Base-by-base conservation (phyloP, 2,888 invertebrate species). In the Hemicrepidius hirtus region DNA sequence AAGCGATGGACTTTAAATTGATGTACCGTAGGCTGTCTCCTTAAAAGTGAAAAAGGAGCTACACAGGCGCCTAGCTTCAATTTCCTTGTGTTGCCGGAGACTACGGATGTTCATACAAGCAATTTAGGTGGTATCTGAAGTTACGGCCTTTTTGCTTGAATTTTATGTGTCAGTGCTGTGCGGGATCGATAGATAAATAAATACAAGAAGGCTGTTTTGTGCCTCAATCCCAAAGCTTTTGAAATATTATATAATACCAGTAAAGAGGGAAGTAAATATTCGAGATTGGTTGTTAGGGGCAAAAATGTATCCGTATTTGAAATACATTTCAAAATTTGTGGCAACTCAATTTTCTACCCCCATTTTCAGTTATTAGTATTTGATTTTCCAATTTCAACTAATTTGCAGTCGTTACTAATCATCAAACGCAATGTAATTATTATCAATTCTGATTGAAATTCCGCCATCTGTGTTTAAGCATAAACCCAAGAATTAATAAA, bases 71-170 rank as follows among this genome's bases (percentile, higher is more conserved):
- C 20, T 9, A 46, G 46, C 20, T 46, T 46, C 46, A 46, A 46
- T 46, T 46, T 46, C 46, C 46, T 46, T 46, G 20, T 16, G 18
- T 18, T 46, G 18, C 9, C 20, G 46, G 20, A 20, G 20, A 46
- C 18, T 18, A 6, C 46, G 20, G 46, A 46, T 46, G 46, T 7
- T 46, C 46, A 46, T 46, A 46, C 13, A 46, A 46, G 46, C 20
- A 46, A 46, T 46, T 46, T 46, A 20, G 46, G 20, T 46, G 16
- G 16, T 46, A 46, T 46, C 46, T 46, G 20, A 46, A 18, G 46
- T 46, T 46, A 46, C 46, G 9, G 46, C 16, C 16, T 18, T 46
- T 46, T 46, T 46, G 20, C 46, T 46, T 16, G 20, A 46, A 46
- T 46, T 46, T 46, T 46, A 46, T 46, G 41, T 41, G 13, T 6